These are phyloP conservation scores for Lethrus apterus DNA, from an alignment of 1,140 invertebrate species.

Conservation along the genomic window DNA sequence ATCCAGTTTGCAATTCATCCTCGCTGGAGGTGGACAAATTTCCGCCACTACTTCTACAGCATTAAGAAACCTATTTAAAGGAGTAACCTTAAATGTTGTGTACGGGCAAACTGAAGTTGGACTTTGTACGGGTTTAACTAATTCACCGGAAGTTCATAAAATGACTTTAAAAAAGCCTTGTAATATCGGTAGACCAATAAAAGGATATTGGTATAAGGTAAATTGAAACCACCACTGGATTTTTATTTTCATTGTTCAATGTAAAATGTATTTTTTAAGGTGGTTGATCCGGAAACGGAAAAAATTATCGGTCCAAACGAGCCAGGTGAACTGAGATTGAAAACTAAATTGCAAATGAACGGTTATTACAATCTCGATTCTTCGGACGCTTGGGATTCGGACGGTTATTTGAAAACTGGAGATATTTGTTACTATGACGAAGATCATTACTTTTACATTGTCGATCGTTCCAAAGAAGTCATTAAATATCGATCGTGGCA, in stretches of 20 bases:
- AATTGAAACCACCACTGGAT: constrained; percentile 14
- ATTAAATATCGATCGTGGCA: constrained; percentile 55
- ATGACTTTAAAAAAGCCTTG: constrained; percentile 30
- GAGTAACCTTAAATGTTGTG: constrained; percentile 35
- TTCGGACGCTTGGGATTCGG: constrained; percentile 42
- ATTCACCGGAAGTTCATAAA: constrained; percentile 15
- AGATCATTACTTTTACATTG: constrained; percentile 56
- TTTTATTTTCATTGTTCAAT: background rate
- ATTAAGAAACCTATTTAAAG: constrained; percentile 35
- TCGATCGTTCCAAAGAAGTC: constrained; percentile 68
- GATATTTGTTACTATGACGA: constrained; percentile 63
- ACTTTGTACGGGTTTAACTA: constrained; percentile 24
- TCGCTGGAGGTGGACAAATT: constrained; percentile 38
- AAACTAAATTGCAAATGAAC: constrained; percentile 47
- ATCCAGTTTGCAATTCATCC: constrained; percentile 36
- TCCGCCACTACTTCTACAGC: constrained; percentile 29
- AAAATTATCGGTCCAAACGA: constrained; percentile 50
- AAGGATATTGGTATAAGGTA: constrained; percentile 41
- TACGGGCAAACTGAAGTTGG: constrained; percentile 43
- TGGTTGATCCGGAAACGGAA: constrained; percentile 55
- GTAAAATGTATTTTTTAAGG: constrained; percentile 33
- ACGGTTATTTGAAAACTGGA: constrained; percentile 66
- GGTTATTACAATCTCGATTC: constrained; percentile 25
- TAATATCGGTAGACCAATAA: constrained; percentile 36
- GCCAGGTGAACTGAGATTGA: constrained; percentile 61